Conservation (phyloP, 2,797 vertebrate genomes). For the Scolopax bukidnonensis region DNA sequence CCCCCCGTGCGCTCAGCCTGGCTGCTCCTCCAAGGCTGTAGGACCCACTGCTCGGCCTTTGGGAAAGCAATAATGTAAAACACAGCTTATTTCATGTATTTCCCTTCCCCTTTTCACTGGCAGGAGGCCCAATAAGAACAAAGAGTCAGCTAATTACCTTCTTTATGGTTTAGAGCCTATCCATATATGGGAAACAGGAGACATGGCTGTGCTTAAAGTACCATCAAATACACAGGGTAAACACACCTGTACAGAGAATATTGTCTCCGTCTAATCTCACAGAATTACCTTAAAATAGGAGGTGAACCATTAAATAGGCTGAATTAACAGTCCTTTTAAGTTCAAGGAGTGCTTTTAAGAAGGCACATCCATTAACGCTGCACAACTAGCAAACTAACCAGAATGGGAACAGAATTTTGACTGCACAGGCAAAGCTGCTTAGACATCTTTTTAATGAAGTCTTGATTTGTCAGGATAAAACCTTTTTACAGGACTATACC, state of each 20-base stretch:
- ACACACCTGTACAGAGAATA: background rate
- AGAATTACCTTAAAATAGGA: background rate
- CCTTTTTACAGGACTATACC: background rate
- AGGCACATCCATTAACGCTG: background rate
- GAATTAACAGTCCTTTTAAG: background rate
- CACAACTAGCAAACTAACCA: background rate
- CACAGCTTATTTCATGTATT: background rate
- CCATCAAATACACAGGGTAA: background rate
- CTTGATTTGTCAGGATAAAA: background rate
- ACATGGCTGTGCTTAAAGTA: background rate
- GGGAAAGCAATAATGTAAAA: background rate
- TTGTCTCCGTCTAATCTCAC: background rate
- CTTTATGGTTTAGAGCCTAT: background rate
- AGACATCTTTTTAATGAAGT: background rate
- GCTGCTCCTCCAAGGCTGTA: background rate
- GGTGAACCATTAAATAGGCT: background rate
- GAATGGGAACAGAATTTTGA: background rate
- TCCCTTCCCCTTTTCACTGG: background rate
- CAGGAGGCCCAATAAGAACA: background rate
- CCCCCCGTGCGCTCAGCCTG: accelerated
- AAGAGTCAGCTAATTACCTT: background rate
- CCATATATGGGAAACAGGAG: background rate
- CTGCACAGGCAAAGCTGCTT: background rate
- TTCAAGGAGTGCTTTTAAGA: background rate
- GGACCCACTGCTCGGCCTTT: background rate